Evolutionary conservation across 2,888 invertebrate genomes (phyloP), one percentile per base, ranked within the genome.

Genomic region (Mycalesis mineus): DNA sequence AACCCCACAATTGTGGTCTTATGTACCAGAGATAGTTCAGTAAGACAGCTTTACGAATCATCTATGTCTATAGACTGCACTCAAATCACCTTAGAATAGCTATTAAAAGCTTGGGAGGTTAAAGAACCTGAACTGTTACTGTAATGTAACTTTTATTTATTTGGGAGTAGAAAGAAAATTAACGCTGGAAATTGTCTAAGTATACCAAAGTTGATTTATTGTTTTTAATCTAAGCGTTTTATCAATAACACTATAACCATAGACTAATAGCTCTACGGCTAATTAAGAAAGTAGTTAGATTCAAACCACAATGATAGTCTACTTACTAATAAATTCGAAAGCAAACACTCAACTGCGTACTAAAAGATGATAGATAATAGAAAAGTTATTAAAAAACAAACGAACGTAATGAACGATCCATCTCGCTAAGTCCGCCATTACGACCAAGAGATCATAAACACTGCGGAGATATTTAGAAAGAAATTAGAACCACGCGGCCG

Each of bases 371-470:
- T 17, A 42, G 15, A 15, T 17, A 42, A 52, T 53, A 45, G 36
- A 37, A 22, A 53, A 44, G 36, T 53, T 53, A 53, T 53, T 53
- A 37, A 53, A 53, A 53, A 52, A 36, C 29, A 52, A 53, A 53
- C 37, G 37, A 37, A 36, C n/a, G 51, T 40, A 53, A 53, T 57
- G 45, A 52, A 28, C 52, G 36, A 57, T 57, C 52, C 41, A 57
- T 57, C 57, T 57, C 17, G 41, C 49, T 31, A 50, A 51, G 45
- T 40, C 48, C 42, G 36, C 44, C 50, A 56, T 49, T 56, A 39
- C 53, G 48, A 60, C 60, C 57, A 51, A 54, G 56, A 56, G 44
- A 57, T 62, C 65, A 65, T 64, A 63, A 57, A 57, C 51, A 45
- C 39, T 47, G 39, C 29, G 28, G 14, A 48, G 47, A 33, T 53